Evolutionary conservation across 2,113 vertebrate species (phyloP).

Genomic region (Lycaon pictus): DNA sequence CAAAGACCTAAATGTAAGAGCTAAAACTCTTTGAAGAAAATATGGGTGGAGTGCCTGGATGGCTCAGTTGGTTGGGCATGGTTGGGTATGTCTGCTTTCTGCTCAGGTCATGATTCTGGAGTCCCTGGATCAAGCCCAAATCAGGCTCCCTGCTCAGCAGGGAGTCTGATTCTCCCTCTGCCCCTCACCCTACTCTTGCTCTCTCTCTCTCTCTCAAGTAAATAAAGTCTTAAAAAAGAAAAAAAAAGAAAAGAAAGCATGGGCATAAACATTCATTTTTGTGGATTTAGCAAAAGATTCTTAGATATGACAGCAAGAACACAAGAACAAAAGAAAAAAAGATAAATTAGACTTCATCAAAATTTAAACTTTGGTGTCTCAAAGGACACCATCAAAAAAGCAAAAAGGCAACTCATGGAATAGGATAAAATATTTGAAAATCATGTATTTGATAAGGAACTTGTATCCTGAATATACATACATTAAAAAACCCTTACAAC

Average conservation of each 20-base stretch:
- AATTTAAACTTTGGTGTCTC: neutral
- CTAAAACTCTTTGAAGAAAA: neutral
- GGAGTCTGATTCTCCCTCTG: too few relatives aligned
- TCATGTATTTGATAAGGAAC: neutral
- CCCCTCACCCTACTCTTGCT: too few relatives aligned
- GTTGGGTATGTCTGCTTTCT: too few relatives aligned
- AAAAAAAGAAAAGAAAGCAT: neutral
- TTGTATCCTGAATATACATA: neutral
- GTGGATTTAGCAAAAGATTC: neutral
- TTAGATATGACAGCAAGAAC: neutral
- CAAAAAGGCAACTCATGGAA: neutral
- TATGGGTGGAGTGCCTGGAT: too few relatives aligned
- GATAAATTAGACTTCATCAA: neutral
- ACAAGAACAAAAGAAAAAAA: neutral
- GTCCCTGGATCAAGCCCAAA: too few relatives aligned
- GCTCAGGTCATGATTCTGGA: too few relatives aligned
- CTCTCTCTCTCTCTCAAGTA: too few relatives aligned
- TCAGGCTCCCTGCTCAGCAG: too few relatives aligned
- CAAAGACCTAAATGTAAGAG: neutral
- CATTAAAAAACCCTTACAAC: neutral
- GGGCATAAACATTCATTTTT: neutral
- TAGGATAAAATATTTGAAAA: neutral
- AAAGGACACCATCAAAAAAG: neutral
- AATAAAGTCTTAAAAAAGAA: too few relatives aligned
- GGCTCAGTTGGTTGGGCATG: too few relatives aligned